These are phyloP conservation scores for Aspiorhynchus laticeps DNA, from an alignment of 2,113 vertebrate genomes.

Conservation along the genomic window DNA sequence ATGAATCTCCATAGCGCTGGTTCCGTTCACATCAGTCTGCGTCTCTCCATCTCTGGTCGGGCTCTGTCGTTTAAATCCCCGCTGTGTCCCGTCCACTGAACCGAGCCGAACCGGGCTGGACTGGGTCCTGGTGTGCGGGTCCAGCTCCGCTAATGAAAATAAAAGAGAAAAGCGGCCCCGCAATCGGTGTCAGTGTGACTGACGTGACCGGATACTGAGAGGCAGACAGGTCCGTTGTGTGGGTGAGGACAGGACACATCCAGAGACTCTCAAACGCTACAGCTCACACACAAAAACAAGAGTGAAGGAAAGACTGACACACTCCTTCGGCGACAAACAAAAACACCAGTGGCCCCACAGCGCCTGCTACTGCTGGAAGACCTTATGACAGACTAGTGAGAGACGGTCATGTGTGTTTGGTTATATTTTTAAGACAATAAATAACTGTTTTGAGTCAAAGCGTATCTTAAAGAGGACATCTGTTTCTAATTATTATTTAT, in stretches of 20 bases:
- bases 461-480: neutral
- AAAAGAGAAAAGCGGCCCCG: neutral
- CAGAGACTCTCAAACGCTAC: neutral
- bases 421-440: neutral
- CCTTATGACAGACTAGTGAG: neutral
- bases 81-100: slow-evolving; percentile 53
- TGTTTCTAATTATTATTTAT: neutral
- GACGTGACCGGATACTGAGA: neutral
- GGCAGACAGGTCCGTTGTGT: slow-evolving; percentile 5
- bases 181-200: neutral
- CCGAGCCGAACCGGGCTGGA: slow-evolving; percentile 62
- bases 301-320: slow-evolving; percentile 27
- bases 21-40: slow-evolving; percentile 80
- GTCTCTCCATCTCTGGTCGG: slow-evolving; percentile 84
- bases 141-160: slow-evolving; percentile 10
- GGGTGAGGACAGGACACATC: slow-evolving; percentile 9
- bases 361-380: slow-evolving; percentile 41
- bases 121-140: slow-evolving; percentile 51
- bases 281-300: slow-evolving; percentile 31
- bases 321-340: slow-evolving; percentile 1
- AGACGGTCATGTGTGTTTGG: neutral
- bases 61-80: slow-evolving; percentile 45
- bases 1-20: slow-evolving; percentile 86
- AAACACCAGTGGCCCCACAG: neutral
- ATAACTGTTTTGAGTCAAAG: neutral